Percentiles rank a stretch among this genome's conserved stretches.
phyloP scores from a whole-genome alignment of 2,888 invertebrate genomes.

The Dryococelus australis region DNA sequence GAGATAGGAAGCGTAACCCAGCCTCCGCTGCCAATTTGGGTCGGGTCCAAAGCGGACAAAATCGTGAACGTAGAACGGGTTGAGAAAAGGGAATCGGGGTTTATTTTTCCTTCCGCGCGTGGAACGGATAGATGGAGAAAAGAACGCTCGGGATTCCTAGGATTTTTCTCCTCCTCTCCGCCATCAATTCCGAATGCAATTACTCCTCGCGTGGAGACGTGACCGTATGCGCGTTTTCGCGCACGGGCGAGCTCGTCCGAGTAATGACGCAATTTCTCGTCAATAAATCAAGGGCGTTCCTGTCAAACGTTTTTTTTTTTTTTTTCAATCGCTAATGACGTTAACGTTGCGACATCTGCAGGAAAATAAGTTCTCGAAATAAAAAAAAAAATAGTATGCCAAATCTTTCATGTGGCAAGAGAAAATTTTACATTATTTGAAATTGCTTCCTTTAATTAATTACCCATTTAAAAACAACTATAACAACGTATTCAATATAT shows the following conservation, averaged over 20 bases:
- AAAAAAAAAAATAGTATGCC: too few species aligned
- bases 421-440: too few species aligned
- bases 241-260: neutral
- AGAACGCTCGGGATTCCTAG: neutral
- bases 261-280: neutral
- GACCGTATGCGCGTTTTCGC: neutral
- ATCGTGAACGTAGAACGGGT: neutral
- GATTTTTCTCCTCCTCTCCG: neutral
- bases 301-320: neutral
- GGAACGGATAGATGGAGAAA: conserved; percentile 10
- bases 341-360: neutral
- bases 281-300: neutral
- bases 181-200: neutral
- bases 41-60: neutral
- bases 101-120: neutral
- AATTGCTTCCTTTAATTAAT: too few species aligned
- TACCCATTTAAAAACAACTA: too few species aligned
- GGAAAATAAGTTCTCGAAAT: too few species aligned
- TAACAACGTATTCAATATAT: too few species aligned
- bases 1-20: neutral
- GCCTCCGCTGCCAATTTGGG: neutral
- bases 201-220: neutral
- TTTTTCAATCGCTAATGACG: neutral
- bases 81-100: neutral
- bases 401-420: too few species aligned